These are phyloP conservation scores for Mellivora capensis DNA, from an alignment of 2,113 vertebrate species.

Conservation along the genomic window DNA sequence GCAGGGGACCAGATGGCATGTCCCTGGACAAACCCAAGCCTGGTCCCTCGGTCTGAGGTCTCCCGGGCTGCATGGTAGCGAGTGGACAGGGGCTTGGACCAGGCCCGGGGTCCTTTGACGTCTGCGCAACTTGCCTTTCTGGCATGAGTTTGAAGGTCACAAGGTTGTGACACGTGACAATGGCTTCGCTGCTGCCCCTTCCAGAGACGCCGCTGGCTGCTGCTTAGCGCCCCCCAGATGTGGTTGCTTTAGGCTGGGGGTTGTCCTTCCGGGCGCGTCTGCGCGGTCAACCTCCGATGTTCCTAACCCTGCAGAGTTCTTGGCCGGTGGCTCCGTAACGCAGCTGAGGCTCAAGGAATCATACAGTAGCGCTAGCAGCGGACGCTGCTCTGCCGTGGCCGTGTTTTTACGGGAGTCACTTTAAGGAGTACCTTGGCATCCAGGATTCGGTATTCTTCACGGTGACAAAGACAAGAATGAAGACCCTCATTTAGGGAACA, in stretches of 20 bases:
- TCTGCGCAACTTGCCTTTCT: background rate
- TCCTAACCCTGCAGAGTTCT: background rate
- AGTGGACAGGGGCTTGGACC: background rate
- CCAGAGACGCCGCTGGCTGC: background rate
- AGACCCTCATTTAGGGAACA: too few species aligned
- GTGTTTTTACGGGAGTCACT: background rate
- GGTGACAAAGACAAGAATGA: background rate
- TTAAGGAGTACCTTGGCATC: background rate
- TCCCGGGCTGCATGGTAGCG: too few species aligned
- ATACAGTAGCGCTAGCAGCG: background rate
- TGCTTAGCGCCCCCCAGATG: too few species aligned
- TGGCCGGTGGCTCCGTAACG: too few species aligned
- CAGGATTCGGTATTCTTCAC: too few species aligned
- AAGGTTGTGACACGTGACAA: background rate
- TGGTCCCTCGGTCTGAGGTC: background rate
- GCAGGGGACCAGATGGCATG: background rate
- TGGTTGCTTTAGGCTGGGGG: background rate
- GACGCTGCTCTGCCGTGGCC: too few species aligned
- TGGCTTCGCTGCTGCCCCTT: background rate
- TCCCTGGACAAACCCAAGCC: too few species aligned
- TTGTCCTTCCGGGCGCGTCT: background rate
- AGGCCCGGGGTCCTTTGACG: background rate
- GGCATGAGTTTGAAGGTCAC: background rate
- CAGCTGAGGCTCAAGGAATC: background rate
- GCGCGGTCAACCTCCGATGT: accelerated